Base-by-base conservation (phyloP, 2,888 invertebrate genomes). In the Drosophila kambysellisi region DNA sequence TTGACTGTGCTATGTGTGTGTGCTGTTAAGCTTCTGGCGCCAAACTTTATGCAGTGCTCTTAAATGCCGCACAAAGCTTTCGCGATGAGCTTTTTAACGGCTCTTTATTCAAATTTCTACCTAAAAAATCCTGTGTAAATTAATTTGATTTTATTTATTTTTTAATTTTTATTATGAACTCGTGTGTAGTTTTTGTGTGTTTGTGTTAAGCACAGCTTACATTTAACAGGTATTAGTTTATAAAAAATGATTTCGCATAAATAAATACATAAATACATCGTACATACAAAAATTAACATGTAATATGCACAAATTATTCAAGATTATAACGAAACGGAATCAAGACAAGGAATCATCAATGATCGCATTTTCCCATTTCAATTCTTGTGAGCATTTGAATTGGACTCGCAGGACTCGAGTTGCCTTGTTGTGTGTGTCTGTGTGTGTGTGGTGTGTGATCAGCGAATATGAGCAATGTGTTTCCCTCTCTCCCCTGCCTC, bases 191-290 rank as follows among this genome's bases (percentile, higher is more conserved):
- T n/a, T 51, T 35, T 48, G 25, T 20, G 32, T 20, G 15, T 30
- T 69, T 63, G 61, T 54, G 74, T 86, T 75, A 78, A 64, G 72
- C 80, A 84, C 84, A 74, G 82, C 83, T 87, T 84, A 84, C 30
- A 52, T 54, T 61, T 70, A 70, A 70, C 69, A 82, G 46, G 29
- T 73, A 83, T 88, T 83, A 84, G 86, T 79, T 70, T 66, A 66
- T 74, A 83, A 78, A 74, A 74, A 72, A 74, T 74, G 73, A 68
- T 70, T 53, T 66, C 71, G 53, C 74, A 88, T 82, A 87, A 88
- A 88, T 86, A 88, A 82, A 74, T 75, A 79, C 79, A 85, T 79
- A 81, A 86, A 81, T 81, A 83, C 69, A 67, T 76, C 37, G 66
- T 64, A 80, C 64, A 60, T 48, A 76, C 66, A 82, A 82, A 56